Base-by-base conservation (phyloP, 2,797 vertebrate genomes). In the Euthynnus affinis region DNA sequence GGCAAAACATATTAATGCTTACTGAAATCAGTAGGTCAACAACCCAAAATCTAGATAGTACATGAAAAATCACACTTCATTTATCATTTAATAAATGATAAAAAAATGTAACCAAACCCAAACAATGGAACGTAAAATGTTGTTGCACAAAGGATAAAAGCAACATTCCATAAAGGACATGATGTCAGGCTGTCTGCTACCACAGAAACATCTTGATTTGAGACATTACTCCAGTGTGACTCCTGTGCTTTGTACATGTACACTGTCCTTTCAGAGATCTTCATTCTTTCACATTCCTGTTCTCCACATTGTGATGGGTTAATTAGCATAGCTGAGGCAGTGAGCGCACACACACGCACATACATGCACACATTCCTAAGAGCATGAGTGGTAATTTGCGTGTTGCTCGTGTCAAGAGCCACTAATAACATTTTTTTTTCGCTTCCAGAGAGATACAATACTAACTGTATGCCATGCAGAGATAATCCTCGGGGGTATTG, bases 401-500 rank as follows among this genome's bases (percentile, higher is more conserved):
- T 67, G 37, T 67, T 79, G 74, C 18, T 78, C 56, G 62, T 83
- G 71, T 80, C 40, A 76, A 66, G 13, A 83, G 52, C 49, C 15
- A 56, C 65, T 80, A 62, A 87, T 73, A 69, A 32, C 23, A 65
- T 71, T 81, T 85, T 69, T 51, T 70, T 53, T 81, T 32, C 15
- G 12, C 61, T 59, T 83, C 57, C 40, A 65, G 55, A 72, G 60
- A 84, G 60, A 79, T 22, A 81, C 60, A 70, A 71, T 40, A 25
- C 40, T 9, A 67, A 78, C 40, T 68, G 48, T 63, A 62, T 42
- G 52, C 46, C 51, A 25, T 48, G 67, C 57, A 72, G 32, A 65
- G 34, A 80, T 85, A 83, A 87, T 83, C 80, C 67, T 55, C 29
- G 46, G n/a, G 66, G 65, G 15, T 52, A 55, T 51, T 75, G 37